Percentiles rank a stretch among this genome's conserved stretches.
phyloP scores from a whole-genome alignment of 2,888 invertebrate genomes.

The Carcina quercana region DNA sequence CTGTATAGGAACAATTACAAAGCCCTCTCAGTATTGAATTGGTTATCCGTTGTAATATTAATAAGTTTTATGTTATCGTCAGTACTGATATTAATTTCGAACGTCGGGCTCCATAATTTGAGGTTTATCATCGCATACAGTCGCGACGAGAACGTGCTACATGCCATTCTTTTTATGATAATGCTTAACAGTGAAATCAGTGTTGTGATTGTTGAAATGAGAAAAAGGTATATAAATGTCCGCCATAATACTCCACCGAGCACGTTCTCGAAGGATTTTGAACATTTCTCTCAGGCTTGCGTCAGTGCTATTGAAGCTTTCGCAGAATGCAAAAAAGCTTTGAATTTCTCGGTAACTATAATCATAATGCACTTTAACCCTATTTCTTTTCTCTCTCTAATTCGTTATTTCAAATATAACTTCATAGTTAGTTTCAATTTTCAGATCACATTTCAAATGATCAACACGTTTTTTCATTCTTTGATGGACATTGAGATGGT shows the following conservation, averaged over 20 bases:
- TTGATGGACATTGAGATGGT: background rate
- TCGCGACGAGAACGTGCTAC: background rate
- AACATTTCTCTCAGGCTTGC: slow-evolving; percentile 6
- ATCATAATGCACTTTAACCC: background rate
- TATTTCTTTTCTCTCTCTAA: background rate
- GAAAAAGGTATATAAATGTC: background rate
- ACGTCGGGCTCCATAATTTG: background rate
- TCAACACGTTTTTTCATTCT: background rate
- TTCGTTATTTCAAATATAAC: too few species aligned
- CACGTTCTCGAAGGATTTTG: too few species aligned
- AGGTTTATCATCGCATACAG: background rate
- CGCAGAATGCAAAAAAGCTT: slow-evolving; percentile 6
- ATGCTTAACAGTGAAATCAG: background rate
- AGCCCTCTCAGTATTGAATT: background rate
- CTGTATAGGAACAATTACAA: background rate
- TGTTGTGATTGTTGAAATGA: background rate
- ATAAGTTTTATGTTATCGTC: background rate
- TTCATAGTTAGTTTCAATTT: background rate
- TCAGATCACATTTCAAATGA: background rate
- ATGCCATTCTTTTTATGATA: background rate
- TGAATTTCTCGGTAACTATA: slow-evolving; percentile 7
- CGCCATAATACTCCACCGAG: background rate
- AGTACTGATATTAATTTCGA: background rate
- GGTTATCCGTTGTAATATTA: background rate
- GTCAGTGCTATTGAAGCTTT: slow-evolving; percentile 11